These are phyloP conservation scores for Parambassis ranga DNA, from an alignment of 2,797 vertebrate genomes.

Conservation along the genomic window DNA sequence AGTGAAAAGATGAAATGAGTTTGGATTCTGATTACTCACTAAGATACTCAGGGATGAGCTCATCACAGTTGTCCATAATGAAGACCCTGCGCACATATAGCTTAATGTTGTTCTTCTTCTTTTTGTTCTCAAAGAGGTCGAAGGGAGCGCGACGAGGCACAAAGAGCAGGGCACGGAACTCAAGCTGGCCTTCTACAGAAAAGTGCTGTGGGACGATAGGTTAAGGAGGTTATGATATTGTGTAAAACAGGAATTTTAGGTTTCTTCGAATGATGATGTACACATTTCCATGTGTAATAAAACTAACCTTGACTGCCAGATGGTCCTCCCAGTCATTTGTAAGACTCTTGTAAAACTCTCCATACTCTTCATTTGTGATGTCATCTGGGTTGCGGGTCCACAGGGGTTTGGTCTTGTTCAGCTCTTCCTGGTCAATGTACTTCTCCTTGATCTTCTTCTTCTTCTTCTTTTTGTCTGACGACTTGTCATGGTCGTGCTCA, in stretches of 20 bases:
- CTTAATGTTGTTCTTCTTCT: constrained; percentile 95
- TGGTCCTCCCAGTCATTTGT: constrained; percentile 99
- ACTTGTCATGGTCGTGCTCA: constrained; percentile 87
- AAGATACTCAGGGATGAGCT: constrained; percentile 94
- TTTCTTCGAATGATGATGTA: too few relatives aligned
- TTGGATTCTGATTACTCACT: constrained; percentile 80
- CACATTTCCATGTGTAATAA: too few relatives aligned
- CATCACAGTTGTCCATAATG: constrained; percentile 98
- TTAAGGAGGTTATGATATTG: neutral
- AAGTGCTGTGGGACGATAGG: too few relatives aligned
- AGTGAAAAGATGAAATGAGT: too few relatives aligned
- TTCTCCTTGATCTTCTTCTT: constrained; percentile 93
- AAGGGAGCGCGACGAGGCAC: constrained; percentile 89
- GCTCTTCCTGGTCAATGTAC: constrained; percentile 84
- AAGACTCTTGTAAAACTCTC: constrained; percentile 94
- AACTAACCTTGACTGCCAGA: constrained; percentile 87
- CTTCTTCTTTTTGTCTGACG: constrained; percentile 90
- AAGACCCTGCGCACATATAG: constrained; percentile 95
- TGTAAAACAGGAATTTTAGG: too few relatives aligned
- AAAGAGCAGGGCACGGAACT: constrained; percentile 91
- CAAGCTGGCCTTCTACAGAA: constrained; percentile 88
- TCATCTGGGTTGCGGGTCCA: constrained; percentile 97
- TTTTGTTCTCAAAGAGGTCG: constrained; percentile 92
- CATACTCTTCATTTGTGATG: constrained; percentile 92
- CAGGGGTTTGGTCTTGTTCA: constrained; percentile 95